Conservation (phyloP, 2,113 vertebrate genomes). For the Ictidomys tridecemlineatus region DNA sequence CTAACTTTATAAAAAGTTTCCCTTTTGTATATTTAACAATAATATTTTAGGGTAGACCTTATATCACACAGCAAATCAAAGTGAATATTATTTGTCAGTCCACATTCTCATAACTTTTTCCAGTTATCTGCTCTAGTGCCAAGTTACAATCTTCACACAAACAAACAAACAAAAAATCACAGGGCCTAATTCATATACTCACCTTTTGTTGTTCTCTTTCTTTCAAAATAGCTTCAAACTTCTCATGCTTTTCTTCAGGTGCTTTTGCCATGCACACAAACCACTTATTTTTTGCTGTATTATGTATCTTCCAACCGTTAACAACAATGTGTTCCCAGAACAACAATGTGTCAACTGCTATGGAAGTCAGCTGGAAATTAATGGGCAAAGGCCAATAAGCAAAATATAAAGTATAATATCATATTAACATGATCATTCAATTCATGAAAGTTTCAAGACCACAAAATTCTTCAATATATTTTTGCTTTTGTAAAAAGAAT, state of each 20-base stretch:
- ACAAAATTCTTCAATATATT: neutral
- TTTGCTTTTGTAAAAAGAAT: neutral
- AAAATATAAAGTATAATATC: neutral
- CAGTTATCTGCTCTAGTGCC: neutral
- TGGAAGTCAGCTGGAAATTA: slow-evolving; percentile 95
- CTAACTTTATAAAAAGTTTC: neutral
- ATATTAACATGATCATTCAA: neutral
- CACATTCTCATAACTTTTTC: neutral
- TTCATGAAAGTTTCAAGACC: neutral
- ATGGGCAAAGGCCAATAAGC: neutral
- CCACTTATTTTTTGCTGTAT: slow-evolving; percentile 99
- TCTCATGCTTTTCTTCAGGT: slow-evolving; percentile 98
- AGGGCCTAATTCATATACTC: slow-evolving; percentile 69
- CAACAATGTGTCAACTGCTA: slow-evolving; percentile 98
- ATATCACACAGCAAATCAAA: neutral
- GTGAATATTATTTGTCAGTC: neutral
- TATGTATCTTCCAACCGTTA: slow-evolving; percentile 99
- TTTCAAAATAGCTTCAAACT: slow-evolving; percentile 99
- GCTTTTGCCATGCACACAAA: slow-evolving; percentile 99
- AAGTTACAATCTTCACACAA: neutral
- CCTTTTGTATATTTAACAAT: neutral
- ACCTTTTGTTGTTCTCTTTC: slow-evolving; percentile 98
- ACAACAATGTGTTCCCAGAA: too few species aligned
- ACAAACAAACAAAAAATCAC: neutral
- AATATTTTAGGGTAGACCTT: neutral